Percentiles rank a stretch among this genome's conserved stretches.
Conservation (phyloP, 2,888 invertebrate genomes). For the Lithophane socia region DNA sequence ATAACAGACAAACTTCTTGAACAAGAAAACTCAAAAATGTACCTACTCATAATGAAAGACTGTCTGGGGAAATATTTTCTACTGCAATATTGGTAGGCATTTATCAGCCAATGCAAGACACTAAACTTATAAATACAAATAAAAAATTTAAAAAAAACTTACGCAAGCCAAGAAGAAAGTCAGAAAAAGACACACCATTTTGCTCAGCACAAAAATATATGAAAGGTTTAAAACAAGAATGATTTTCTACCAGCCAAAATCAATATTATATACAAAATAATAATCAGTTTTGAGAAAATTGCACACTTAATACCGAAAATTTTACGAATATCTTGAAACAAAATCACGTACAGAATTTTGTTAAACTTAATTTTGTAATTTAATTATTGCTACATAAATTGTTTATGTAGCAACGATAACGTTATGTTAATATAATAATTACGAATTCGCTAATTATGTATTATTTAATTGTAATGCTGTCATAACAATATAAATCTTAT, state of each 20-base stretch:
- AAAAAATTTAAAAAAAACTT: slow-evolving; percentile 23
- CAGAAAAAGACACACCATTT: slow-evolving; percentile 44
- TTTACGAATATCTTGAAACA: slow-evolving; percentile 14
- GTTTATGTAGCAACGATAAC: slow-evolving; percentile 12
- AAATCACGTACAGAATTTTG: slow-evolving; percentile 53
- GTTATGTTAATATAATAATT: slow-evolving; percentile 25
- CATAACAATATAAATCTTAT: too few relatives aligned
- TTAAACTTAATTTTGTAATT: slow-evolving; percentile 24
- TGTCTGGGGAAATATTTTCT: background rate
- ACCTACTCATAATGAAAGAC: too few relatives aligned
- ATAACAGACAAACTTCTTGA: background rate
- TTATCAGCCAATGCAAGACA: background rate
- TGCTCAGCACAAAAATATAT: background rate
- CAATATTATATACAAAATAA: slow-evolving; percentile 53
- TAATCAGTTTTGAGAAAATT: slow-evolving; percentile 64
- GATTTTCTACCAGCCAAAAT: slow-evolving; percentile 5
- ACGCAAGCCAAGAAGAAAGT: slow-evolving; percentile 29
- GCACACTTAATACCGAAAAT: slow-evolving; percentile 26
- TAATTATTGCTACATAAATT: slow-evolving; percentile 13
- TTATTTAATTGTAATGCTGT: background rate
- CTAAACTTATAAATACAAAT: background rate
- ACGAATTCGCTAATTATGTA: slow-evolving; percentile 12
- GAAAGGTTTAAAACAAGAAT: slow-evolving; percentile 7
- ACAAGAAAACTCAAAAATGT: background rate
- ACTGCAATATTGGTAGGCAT: background rate